Conservation (phyloP, 2,888 invertebrate species). For the Philhelius pedissequus region DNA sequence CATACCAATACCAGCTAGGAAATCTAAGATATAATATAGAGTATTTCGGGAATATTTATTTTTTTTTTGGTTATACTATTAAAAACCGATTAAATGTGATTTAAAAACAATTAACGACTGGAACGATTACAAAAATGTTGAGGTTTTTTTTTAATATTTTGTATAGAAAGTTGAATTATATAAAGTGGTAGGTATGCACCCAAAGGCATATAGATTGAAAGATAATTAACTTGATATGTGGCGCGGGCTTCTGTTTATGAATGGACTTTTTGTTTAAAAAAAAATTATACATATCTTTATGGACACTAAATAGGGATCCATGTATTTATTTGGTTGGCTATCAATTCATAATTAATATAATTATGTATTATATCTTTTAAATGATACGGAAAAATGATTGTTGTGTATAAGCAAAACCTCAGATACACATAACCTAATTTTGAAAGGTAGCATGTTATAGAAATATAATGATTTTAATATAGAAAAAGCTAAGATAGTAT, state of each 20-base stretch:
- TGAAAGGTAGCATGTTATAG: background rate
- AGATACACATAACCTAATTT: background rate
- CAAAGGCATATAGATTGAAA: slow-evolving; percentile 32
- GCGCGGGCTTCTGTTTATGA: slow-evolving; percentile 61
- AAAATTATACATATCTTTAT: background rate
- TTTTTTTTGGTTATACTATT: slow-evolving; percentile 53
- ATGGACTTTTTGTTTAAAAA: slow-evolving; percentile 23
- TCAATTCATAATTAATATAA: slow-evolving; percentile 41
- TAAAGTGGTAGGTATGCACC: slow-evolving; percentile 55
- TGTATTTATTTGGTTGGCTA: slow-evolving; percentile 18
- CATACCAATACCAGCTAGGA: background rate
- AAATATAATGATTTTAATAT: background rate
- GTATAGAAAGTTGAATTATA: slow-evolving; percentile 58
- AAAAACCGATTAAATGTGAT: slow-evolving; percentile 68
- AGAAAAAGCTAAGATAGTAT: background rate
- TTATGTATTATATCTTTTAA: slow-evolving; percentile 5
- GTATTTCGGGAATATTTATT: background rate
- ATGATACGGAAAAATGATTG: background rate
- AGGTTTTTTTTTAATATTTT: slow-evolving; percentile 20
- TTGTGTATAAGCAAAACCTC: background rate
- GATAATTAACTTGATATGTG: slow-evolving; percentile 58
- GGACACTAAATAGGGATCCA: slow-evolving; percentile 28
- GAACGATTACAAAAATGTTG: slow-evolving; percentile 60
- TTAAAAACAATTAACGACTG: slow-evolving; percentile 66
- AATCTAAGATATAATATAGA: background rate